Evolutionary conservation across 2,113 vertebrate genomes (phyloP).

Genomic region (Edolisoma coerulescens): DNA sequence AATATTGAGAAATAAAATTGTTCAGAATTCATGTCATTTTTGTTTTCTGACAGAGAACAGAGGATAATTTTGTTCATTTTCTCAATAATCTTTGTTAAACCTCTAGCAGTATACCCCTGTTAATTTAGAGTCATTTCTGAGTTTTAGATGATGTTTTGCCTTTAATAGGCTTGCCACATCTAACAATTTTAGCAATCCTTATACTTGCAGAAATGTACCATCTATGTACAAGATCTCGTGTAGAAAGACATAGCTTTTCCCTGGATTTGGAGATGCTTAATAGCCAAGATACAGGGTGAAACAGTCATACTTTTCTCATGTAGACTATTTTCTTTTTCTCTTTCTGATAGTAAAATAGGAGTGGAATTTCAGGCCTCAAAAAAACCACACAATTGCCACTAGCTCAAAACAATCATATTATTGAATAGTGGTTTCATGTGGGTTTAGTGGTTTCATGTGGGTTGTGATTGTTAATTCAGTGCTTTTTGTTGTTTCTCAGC

Average conservation of each 20-base stretch:
- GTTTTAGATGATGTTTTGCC: neutral
- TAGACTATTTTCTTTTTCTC: neutral
- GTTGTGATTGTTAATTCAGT: neutral
- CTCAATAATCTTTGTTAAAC: neutral
- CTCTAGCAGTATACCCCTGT: neutral
- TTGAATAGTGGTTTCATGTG: neutral
- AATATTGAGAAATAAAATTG: too few species aligned
- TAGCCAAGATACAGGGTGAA: neutral
- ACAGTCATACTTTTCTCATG: neutral
- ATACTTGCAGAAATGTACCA: neutral
- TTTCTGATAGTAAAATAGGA: neutral
- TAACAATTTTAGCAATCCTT: neutral
- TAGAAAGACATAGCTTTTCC: neutral
- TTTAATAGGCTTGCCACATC: neutral
- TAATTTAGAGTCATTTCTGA: neutral
- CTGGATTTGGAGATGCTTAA: neutral
- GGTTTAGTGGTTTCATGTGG: neutral
- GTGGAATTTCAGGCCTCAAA: neutral
- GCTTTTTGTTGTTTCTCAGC: slow-evolving; percentile 34
- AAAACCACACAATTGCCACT: neutral
- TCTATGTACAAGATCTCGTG: neutral
- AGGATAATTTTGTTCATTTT: neutral
- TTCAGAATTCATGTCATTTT: neutral
- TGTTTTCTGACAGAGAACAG: neutral
- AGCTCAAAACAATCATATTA: neutral